Evolutionary conservation across 1,140 invertebrate species (phyloP).

Genomic region (Idris sp.): DNA sequence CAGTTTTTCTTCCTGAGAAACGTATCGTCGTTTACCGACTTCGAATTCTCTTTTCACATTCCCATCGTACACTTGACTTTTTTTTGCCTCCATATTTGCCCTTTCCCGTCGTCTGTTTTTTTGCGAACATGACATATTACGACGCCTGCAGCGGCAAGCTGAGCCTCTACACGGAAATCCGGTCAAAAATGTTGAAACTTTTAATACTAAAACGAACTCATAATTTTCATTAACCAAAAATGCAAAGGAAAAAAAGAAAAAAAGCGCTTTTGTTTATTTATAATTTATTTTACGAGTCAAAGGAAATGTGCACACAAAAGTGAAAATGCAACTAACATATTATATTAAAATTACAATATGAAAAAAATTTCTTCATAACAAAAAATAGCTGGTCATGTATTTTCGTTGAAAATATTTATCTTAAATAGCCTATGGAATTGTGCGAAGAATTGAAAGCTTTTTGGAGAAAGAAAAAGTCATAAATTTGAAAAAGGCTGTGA

Average conservation of each 20-base stretch:
- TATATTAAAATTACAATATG: too few species aligned
- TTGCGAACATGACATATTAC: constrained; percentile 67
- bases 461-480: constrained; percentile 6
- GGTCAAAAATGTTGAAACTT: constrained; percentile 61
- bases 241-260: not conserved
- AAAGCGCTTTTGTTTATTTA: too few species aligned
- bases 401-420: too few species aligned
- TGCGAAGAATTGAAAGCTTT: too few species aligned
- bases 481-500: constrained; percentile 2
- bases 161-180: constrained; percentile 55
- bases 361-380: too few species aligned
- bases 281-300: too few species aligned
- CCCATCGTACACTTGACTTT: constrained; percentile 33
- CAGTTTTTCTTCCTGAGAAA: constrained; percentile 27
- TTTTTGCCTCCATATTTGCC: constrained; percentile 32
- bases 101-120: constrained; percentile 34
- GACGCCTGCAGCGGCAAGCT: constrained; percentile 66
- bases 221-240: constrained; percentile 44
- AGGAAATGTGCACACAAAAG: too few species aligned
- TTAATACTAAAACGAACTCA: constrained; percentile 30
- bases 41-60: constrained; percentile 35
- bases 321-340: too few species aligned
- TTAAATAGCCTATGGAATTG: too few species aligned
- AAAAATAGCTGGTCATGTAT: too few species aligned
- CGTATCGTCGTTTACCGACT: constrained; percentile 24